Evolutionary conservation across 2,888 invertebrate species (phyloP).

Genomic region (Drosophila cracens): DNA sequence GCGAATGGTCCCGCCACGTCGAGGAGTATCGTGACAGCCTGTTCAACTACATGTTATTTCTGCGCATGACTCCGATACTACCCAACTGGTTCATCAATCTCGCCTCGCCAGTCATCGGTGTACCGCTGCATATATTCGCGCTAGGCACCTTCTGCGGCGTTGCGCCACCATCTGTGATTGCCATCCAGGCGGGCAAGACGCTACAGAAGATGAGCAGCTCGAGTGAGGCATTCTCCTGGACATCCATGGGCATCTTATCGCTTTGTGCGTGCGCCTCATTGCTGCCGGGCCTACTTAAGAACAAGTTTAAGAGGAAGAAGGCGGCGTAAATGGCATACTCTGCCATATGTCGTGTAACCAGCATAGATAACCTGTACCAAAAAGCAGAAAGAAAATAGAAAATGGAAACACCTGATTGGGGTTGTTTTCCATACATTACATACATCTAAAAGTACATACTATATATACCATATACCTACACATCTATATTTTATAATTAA

Average conservation of each 20-base stretch:
- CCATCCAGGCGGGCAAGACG: slow-evolving; percentile 98
- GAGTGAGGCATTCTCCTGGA: slow-evolving; percentile 94
- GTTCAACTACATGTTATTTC: slow-evolving; percentile 97
- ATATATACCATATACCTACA: slow-evolving; percentile 16
- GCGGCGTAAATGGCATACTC: slow-evolving; percentile 41
- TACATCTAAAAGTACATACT: slow-evolving; percentile 1
- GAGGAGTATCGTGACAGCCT: slow-evolving; percentile 94
- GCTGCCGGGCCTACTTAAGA: slow-evolving; percentile 94
- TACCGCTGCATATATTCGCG: slow-evolving; percentile 96
- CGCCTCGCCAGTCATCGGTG: slow-evolving; percentile 97
- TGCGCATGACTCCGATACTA: slow-evolving; percentile 98
- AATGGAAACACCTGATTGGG: slow-evolving; percentile 8
- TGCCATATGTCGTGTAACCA: slow-evolving; percentile 11
- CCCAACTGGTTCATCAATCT: slow-evolving; percentile 98
- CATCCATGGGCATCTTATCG: slow-evolving; percentile 91
- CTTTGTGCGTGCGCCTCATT: slow-evolving; percentile 93
- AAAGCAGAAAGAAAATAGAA: slow-evolving; percentile 22
- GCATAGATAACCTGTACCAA: slow-evolving; percentile 41
- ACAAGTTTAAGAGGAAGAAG: slow-evolving; percentile 89
- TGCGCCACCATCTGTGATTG: slow-evolving; percentile 98
- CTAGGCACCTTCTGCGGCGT: slow-evolving; percentile 98
- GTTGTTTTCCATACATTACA: slow-evolving; percentile 13
- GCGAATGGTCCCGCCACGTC: slow-evolving; percentile 94
- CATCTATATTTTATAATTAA: slow-evolving; percentile 28
- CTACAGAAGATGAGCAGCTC: slow-evolving; percentile 96